A percentile compares a stretch with the other conserved stretches of the same genome.
These are phyloP conservation scores for Heliothis virescens DNA, from an alignment of 1,140 invertebrate genomes.

Conservation along the genomic window DNA sequence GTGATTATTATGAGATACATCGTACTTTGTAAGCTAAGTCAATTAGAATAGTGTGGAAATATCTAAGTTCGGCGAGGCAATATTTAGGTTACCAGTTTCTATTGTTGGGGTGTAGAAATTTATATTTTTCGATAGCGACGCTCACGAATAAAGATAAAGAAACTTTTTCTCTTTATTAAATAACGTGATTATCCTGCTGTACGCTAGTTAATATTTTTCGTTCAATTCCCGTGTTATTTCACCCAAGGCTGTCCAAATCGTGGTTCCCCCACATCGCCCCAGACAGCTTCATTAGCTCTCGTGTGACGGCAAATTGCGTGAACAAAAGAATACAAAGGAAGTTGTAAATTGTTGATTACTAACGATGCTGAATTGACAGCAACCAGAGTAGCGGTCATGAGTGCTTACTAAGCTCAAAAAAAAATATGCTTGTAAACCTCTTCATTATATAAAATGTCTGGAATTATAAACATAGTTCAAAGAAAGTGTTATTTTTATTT, in stretches of 20 bases:
- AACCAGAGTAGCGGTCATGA: constrained; percentile 60
- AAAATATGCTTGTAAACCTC: background rate
- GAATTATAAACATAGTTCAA: too few species aligned
- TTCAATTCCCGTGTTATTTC: constrained; percentile 26
- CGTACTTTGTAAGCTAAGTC: background rate
- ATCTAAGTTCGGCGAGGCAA: background rate
- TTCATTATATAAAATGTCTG: too few species aligned
- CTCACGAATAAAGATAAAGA: too few species aligned
- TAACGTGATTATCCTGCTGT: constrained; percentile 12
- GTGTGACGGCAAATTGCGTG: constrained; percentile 50
- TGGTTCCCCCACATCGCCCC: constrained; percentile 32
- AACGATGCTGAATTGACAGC: constrained; percentile 69
- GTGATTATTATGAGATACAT: constrained; percentile 8
- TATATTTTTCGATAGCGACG: too few species aligned
- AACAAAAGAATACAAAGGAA: constrained; percentile 73
- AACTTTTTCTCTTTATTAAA: background rate
- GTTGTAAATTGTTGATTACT: constrained; percentile 68
- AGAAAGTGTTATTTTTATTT: too few species aligned
- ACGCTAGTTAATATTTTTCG: constrained; percentile 18
- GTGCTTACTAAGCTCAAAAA: background rate
- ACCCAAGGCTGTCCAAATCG: constrained; percentile 25
- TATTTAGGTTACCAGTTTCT: too few species aligned
- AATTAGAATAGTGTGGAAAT: too few species aligned
- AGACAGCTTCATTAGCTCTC: constrained; percentile 50
- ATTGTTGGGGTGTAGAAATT: too few species aligned